These are phyloP conservation scores for Lutraria lutraria DNA, from an alignment of 2,888 invertebrate genomes.

Conservation along the genomic window DNA sequence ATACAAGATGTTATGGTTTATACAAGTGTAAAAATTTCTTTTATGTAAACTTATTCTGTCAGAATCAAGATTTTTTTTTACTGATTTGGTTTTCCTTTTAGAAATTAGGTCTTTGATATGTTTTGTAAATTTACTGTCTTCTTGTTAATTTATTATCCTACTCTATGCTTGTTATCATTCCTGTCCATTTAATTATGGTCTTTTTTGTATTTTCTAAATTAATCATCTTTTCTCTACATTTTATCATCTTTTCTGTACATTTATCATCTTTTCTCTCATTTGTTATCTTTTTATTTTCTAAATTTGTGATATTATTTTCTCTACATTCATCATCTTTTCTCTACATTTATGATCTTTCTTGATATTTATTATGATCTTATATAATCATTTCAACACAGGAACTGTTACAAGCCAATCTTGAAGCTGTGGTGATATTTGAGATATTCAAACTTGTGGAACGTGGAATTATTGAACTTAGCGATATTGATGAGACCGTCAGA, in stretches of 20 bases:
- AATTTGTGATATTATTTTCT: neutral
- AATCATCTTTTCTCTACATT: neutral
- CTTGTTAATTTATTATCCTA: neutral
- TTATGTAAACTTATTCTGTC: too few species aligned
- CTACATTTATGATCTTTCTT: neutral
- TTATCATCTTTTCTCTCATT: neutral
- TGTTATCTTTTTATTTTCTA: too few species aligned
- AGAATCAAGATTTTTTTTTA: too few species aligned
- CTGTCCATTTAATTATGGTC: neutral
- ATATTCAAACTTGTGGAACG: constrained; percentile 59
- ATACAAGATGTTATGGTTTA: neutral
- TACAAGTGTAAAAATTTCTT: too few species aligned
- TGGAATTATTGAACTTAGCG: constrained; percentile 51
- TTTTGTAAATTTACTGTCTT: neutral
- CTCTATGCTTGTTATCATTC: neutral
- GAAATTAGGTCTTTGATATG: too few species aligned
- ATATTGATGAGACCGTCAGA: constrained; percentile 60
- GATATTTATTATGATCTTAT: neutral
- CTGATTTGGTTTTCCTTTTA: too few species aligned
- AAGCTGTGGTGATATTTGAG: constrained; percentile 57
- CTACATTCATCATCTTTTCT: neutral
- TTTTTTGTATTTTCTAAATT: neutral
- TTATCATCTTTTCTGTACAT: neutral
- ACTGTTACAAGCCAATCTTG: constrained; percentile 54
- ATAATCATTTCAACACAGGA: constrained; percentile 42